Evolutionary conservation across 1,140 invertebrate species (phyloP), one percentile per base, ranked within the genome.

Genomic region (Drosophila burlai): DNA sequence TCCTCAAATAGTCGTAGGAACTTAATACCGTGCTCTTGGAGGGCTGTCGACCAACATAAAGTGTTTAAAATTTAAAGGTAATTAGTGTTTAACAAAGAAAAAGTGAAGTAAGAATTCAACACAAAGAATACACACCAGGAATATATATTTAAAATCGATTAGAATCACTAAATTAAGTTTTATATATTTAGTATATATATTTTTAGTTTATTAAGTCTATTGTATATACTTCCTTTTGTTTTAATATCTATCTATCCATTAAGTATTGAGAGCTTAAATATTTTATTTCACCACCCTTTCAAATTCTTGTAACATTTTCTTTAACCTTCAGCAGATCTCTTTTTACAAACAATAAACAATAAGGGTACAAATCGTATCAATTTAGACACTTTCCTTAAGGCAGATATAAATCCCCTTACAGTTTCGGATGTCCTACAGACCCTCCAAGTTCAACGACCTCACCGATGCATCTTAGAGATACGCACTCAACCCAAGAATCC

Each of bases 1-100:
- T 80, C 68, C 55, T 69, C 21, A 68, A 75, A 78, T 73, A 83
- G 63, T 92, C 86, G 91, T 92, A 92, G 91, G 91, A 92, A 92
- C 91, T 92, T 92, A 92, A 92, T 92, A 92, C 91, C 91, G 91
- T 92, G 91, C 91, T 92, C 91, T 92, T 92, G 91, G 91, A 92
- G 91, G 89, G 81, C 91, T 92, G 85, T 92, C 83, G 69, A 71
- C 63, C 91, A 92, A 34, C 91, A 69, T 49, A 45, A 45, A 59
- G 13, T 26, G 18, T 31, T 50, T 26, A 34, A 54, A 18, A 36
- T 3, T 24, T 10, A 13, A 21, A 10, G 29, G 0, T 29, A 36
- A 38, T 16, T 7, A 1, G 26, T 31, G 21, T 18, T 18, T 7
- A 24, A 38, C 6, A 2, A 18, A 43, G 10, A 18, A 38, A 15